Percentiles rank a stretch among this genome's conserved stretches.
These are phyloP conservation scores for Planococcus citri DNA, from an alignment of 1,140 invertebrate genomes.

Conservation along the genomic window DNA sequence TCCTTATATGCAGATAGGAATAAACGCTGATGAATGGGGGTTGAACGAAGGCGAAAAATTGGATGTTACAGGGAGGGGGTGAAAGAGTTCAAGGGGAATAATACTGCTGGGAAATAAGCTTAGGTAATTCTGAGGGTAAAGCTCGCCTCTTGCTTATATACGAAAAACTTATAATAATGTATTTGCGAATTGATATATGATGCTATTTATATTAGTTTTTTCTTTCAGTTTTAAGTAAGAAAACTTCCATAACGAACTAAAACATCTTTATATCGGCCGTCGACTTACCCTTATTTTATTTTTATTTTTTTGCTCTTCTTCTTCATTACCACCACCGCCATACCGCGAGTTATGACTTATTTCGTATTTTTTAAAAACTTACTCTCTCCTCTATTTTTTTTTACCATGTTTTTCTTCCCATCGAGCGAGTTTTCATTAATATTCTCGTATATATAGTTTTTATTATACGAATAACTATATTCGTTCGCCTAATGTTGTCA, in stretches of 20 bases:
- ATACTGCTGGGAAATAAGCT: conserved; percentile 20
- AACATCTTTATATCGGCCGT: conserved; percentile 17
- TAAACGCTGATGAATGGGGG: conserved; percentile 19
- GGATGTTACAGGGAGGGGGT: conserved; percentile 9
- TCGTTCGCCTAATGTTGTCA: neutral
- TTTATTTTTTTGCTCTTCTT: neutral
- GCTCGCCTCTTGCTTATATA: neutral
- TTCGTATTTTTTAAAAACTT: neutral
- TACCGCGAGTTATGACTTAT: neutral
- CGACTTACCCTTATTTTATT: conserved; percentile 17
- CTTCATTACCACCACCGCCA: neutral
- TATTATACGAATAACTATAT: neutral
- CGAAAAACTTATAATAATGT: conserved; percentile 19
- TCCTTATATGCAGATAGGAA: conserved; percentile 18
- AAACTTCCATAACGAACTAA: conserved; percentile 14
- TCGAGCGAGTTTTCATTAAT: neutral
- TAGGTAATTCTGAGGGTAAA: conserved; percentile 14
- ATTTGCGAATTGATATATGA: conserved; percentile 20
- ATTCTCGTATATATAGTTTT: neutral
- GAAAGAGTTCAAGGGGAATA: conserved; percentile 15
- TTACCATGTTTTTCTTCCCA: neutral
- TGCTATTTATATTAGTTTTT: conserved; percentile 21
- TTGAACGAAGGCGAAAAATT: conserved; percentile 20
- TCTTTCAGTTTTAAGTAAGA: conserved; percentile 13
- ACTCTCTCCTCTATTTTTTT: neutral